Evolutionary conservation across 2,888 invertebrate species (phyloP), one percentile per base, ranked within the genome.

Genomic region (Meta bourneti): DNA sequence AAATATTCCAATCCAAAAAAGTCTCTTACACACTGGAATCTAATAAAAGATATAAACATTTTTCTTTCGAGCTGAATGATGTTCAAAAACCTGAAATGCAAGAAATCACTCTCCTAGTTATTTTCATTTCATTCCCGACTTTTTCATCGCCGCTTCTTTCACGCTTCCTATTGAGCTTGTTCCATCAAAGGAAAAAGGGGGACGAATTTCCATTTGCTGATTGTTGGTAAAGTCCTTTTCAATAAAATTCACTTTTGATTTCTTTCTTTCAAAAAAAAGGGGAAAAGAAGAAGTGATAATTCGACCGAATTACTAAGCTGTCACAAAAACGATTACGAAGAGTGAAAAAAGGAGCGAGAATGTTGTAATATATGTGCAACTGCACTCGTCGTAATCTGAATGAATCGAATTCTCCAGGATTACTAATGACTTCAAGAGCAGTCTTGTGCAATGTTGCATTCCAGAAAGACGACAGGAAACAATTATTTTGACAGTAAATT

Each of bases 281-380:
- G 54, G 51, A 20, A 78, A 78, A 78, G 78, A 52, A 54, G 34
- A 34, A 61, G 11, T 61, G 61, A 61, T 61, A 79, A 79, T 79
- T 79, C 79, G 52, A 61, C 79, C 54, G 79, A 79, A 79, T 54
- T 79, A 79, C 79, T 79, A 79, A 79, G 79, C 79, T 79, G 79
- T 79, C 79, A 79, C 52, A 79, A 79, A 79, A 79, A 79, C 79
- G 54, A 79, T 79, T 79, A 79, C 79, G 54, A 54, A 34, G 61
- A 61, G 61, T 7, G 16, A 61, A 61, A 61, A 61, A 78, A 52
- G 52, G 78, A 52, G 54, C 20, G 54, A 79, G 52, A 19, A 54
- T 54, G 79, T 54, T 54, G 54, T 54, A 61, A 61, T 61, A 79
- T 79, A 54, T 20, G 79, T 54, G 79, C 48, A 77, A 77, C n/a